These are phyloP conservation scores for Lepetodrilus schrolli DNA, from an alignment of 2,888 invertebrate species.

Conservation along the genomic window DNA sequence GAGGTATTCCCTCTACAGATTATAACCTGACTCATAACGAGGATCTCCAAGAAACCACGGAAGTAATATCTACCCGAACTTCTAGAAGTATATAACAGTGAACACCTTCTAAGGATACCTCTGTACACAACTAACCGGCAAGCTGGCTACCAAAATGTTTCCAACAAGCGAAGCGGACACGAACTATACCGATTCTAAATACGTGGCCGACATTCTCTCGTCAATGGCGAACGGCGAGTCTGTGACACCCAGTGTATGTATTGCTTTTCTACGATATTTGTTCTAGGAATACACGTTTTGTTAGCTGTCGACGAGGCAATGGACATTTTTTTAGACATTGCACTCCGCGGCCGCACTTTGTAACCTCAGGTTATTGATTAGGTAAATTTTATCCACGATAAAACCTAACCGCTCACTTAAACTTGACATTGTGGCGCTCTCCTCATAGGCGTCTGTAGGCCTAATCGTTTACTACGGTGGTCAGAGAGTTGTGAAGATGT, in stretches of 20 bases:
- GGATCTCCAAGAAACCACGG: conserved; percentile 38
- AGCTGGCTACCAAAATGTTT: conserved; percentile 34
- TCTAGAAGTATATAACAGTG: conserved; percentile 14
- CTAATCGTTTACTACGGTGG: not conserved
- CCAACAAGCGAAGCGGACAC: conserved; percentile 35
- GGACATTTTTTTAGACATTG: not conserved
- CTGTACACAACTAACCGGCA: not conserved
- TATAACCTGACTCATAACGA: conserved; percentile 52
- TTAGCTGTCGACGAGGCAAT: not conserved
- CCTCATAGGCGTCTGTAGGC: not conserved
- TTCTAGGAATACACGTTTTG: conserved; percentile 4
- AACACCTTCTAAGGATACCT: not conserved
- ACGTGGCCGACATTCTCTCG: conserved; percentile 74
- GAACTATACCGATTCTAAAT: conserved; percentile 66
- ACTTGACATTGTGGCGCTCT: conserved; percentile 14
- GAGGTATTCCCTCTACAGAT: conserved; percentile 54
- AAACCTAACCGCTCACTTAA: not conserved
- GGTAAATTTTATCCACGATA: conserved; percentile 12
- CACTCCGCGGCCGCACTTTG: conserved; percentile 1
- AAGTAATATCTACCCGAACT: conserved; percentile 20
- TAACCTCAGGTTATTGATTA: conserved; percentile 3
- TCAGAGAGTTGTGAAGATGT: conserved; percentile 1
- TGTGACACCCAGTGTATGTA: conserved; percentile 31
- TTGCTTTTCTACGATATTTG: conserved; percentile 15
- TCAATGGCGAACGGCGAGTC: conserved; percentile 72